Percentiles rank a stretch among this genome's conserved stretches.
Conservation (phyloP, 2,888 invertebrate species). For the Hipparchia sbordonii region DNA sequence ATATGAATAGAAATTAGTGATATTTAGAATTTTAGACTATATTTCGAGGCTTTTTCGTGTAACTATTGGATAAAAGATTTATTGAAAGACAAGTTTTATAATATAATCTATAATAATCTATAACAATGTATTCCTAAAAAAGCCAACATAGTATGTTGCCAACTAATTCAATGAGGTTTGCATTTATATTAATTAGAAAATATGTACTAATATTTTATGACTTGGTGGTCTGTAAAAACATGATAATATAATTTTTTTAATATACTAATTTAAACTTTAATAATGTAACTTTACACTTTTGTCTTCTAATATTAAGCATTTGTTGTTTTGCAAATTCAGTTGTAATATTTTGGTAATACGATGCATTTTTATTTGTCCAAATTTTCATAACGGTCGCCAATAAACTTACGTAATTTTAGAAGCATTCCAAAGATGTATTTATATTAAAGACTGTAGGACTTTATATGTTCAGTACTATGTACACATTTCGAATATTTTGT, state of each 20-base stretch:
- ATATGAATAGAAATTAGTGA: conserved; percentile 55
- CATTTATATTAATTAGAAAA: conserved; percentile 43
- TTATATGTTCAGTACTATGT: conserved; percentile 37
- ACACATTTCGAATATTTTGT: conserved; percentile 25
- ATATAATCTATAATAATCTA: conserved; percentile 20
- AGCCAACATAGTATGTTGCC: conserved; percentile 63
- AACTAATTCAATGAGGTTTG: conserved; percentile 45
- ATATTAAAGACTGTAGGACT: conserved; percentile 53
- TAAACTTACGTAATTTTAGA: conserved; percentile 18
- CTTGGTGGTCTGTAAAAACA: conserved; percentile 14
- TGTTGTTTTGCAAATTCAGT: background rate
- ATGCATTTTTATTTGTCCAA: background rate
- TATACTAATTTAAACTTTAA: background rate
- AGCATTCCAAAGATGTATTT: conserved; percentile 75
- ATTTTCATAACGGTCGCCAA: conserved; percentile 9
- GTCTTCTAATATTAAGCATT: background rate
- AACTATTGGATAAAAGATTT: conserved; percentile 52
- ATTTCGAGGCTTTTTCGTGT: conserved; percentile 68
- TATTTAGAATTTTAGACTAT: conserved; percentile 55
- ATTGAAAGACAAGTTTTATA: conserved; percentile 58
- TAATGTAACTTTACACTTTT: background rate
- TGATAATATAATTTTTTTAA: background rate
- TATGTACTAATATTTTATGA: background rate
- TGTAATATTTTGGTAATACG: background rate
- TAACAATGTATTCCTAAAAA: conserved; percentile 49